These are phyloP conservation scores for Euzetes globulus DNA, from an alignment of 2,888 invertebrate species.

Conservation along the genomic window DNA sequence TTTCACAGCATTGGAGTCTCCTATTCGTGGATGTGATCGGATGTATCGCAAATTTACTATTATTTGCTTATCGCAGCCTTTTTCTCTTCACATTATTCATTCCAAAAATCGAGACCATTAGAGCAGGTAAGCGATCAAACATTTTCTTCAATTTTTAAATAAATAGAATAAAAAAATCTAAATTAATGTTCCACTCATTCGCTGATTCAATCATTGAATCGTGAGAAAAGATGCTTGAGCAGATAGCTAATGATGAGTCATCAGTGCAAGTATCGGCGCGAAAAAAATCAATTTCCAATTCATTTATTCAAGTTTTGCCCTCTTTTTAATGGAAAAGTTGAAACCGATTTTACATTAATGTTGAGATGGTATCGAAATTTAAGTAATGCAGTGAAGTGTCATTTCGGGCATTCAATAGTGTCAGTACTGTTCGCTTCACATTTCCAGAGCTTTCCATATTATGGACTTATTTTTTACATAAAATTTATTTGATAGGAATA, in stretches of 20 bases:
- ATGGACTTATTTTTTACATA: too few relatives aligned
- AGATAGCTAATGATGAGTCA: not conserved
- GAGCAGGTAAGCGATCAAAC: constrained; percentile 24
- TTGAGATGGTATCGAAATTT: not conserved
- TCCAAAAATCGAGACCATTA: constrained; percentile 3
- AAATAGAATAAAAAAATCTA: not conserved
- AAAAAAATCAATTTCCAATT: too few relatives aligned
- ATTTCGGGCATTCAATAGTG: not conserved
- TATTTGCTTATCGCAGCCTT: not conserved
- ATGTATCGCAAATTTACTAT: not conserved
- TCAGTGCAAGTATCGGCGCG: too few relatives aligned
- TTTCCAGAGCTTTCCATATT: too few relatives aligned
- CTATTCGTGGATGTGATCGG: not conserved
- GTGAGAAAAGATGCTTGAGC: not conserved
- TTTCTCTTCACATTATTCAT: constrained; percentile 14
- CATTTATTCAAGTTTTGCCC: too few relatives aligned
- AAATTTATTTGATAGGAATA: too few relatives aligned
- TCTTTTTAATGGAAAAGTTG: too few relatives aligned
- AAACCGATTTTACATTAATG: not conserved
- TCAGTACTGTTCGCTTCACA: not conserved
- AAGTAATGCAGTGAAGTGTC: constrained; percentile 8
- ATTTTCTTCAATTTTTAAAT: not conserved
- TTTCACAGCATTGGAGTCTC: not conserved
- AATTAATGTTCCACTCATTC: not conserved
- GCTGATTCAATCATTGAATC: not conserved